Percentiles rank a stretch among this genome's conserved stretches.
These are phyloP conservation scores for Carassius carassius DNA, from an alignment of 2,113 vertebrate genomes.

Conservation along the genomic window DNA sequence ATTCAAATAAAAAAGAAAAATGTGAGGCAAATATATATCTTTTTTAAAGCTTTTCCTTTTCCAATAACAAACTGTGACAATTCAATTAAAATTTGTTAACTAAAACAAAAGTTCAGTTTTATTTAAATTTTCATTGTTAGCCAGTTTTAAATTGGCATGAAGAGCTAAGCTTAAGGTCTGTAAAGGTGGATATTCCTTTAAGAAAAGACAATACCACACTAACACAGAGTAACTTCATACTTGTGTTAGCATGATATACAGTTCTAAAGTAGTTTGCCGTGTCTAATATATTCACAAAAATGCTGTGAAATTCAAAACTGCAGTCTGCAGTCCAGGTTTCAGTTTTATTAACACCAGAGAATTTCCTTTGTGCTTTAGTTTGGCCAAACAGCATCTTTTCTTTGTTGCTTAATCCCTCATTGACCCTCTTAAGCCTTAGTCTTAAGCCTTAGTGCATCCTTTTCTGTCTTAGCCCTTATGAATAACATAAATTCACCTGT, in stretches of 20 bases:
- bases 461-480: conserved; percentile 25
- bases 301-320: background rate
- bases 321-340: background rate
- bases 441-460: conserved; percentile 20
- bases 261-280: background rate
- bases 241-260: background rate
- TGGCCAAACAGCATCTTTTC: background rate
- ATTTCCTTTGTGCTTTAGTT: background rate
- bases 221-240: background rate
- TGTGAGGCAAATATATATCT: too few species aligned
- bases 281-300: background rate
- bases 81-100: too few species aligned
- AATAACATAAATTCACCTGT: conserved; percentile 35
- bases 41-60: too few species aligned
- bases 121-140: too few species aligned
- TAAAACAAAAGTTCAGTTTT: too few species aligned
- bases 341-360: background rate
- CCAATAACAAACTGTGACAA: too few species aligned
- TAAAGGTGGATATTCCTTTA: background rate
- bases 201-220: background rate
- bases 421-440: conserved; percentile 14
- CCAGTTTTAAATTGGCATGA: too few species aligned
- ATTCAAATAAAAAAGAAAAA: too few species aligned
- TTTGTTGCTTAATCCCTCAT: conserved; percentile 15
- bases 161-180: background rate